Base-by-base conservation (phyloP, 2,888 invertebrate genomes). In the Ryuthela nishihirai region DNA sequence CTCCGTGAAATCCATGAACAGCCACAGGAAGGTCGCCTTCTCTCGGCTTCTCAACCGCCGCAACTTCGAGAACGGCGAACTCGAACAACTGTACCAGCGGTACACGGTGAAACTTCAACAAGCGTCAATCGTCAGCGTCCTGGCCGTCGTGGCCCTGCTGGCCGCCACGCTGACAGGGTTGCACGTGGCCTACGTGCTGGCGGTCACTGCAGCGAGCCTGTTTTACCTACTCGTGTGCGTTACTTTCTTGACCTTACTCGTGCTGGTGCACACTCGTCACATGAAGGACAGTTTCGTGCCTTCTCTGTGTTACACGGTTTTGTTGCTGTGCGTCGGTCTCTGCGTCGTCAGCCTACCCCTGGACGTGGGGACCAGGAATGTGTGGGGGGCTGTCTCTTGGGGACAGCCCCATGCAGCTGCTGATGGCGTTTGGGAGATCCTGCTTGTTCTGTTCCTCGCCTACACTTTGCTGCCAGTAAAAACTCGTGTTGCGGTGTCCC, bases 351-450 rank as follows among this genome's bases (percentile, higher is more conserved):
- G 56, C 20, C 77, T 85, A 72, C 85, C 85, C 70, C 45, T 74
- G 62, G 67, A 71, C 66, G 71, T 71, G 55, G 70, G 69, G 5
- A 42, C 45, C 7, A 42, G 35, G 0, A 18, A 38, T 26, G 43
- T 43, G n/a, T 55, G 54, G 60, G 46, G 50, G 21, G 45, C 40
- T 18, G 52, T 38, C 17, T 50, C 45, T 23, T 66, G 59, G 67
- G 62, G 54, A 15, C 49, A 49, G 12, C 24, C 24, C 3, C 69
- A 68, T 45, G 69, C 67, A 6, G 71, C 71, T 4, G 87, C 85
- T 3, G 89, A 90, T 70, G 90, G 90, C 41, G 87, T 88, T 2
- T 88, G 88, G 82, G 92, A 95, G 77, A 84, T 89, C 42, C 84
- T 88, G 46, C 88, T 90, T 77, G 88, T 89, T 12, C 83, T 89